Base-by-base conservation (phyloP, 1,140 invertebrate genomes). In the Platorchestia sp. region DNA sequence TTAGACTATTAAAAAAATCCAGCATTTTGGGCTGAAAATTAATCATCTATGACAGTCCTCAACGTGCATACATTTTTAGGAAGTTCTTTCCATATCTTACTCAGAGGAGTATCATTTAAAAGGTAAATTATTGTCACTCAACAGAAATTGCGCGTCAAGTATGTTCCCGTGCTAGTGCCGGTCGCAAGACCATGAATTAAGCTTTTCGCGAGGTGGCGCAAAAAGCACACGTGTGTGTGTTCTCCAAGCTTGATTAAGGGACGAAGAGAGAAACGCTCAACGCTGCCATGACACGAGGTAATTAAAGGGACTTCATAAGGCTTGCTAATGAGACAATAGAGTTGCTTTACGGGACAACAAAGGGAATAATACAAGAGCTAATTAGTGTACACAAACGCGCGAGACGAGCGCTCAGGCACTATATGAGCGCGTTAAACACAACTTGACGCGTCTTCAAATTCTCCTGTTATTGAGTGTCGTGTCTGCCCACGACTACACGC, bases 301-400 rank as follows among this genome's bases (percentile, higher is more conserved):
- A 43, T 89, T 89, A 41, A 89, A 44, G 86, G 87, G 42, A 89
- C 87, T 89, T 36, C 87, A 44, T 89, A 44, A 89, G 87, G 87
- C 41, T 43, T 42, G 5, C 41, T 89, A 89, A 89, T 89, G 87
- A 89, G 87, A 44, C 43, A 43, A 89, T 89, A 5, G 10, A 10
- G 1, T 44, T 89, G 36, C 87, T 89, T 89, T 89, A 89, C 43
- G 41, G 87, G 41, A 44, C 87, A 89, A 44, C 87, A 41, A 89
- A 89, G 87, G 41, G 87, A 42, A 44, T 44, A 89, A 75, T 75
- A 75, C 10, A 75, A 75, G 10, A 75, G 14, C 59, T 75, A 75
- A 75, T 75, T 75, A 75, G 27, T 36, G 59, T 22, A 75, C 1
- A 75, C 59, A 75, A 75, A 36, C 59, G 59, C 59, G 10, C 27